Evolutionary conservation across 92 coral and sea anemone genomes (phyloP).

Genomic region (Nematostella vectensis): DNA sequence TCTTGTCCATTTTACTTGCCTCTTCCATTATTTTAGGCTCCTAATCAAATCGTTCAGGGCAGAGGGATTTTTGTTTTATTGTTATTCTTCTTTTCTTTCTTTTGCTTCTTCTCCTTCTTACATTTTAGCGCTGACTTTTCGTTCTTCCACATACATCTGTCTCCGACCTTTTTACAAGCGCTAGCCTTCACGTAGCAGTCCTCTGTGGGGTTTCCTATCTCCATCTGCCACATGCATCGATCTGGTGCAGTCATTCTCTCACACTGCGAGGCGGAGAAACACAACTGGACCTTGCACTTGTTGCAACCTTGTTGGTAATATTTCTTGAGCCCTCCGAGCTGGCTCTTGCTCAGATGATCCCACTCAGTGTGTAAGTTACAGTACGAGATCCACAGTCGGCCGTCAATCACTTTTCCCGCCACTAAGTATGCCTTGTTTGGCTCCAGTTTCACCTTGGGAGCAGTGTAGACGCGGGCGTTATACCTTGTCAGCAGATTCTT

Average conservation of each 20-base stretch:
- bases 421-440: slow-evolving; percentile 49
- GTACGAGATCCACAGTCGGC: slow-evolving; percentile 37
- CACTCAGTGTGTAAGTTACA: slow-evolving; percentile 46
- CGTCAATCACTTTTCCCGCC: slow-evolving; percentile 53
- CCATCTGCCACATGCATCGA: slow-evolving; percentile 20
- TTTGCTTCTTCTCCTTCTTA: slow-evolving; percentile 1
- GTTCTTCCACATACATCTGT: slow-evolving; percentile 19
- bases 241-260: not conserved
- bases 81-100: not conserved
- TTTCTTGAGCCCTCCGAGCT: slow-evolving; percentile 40
- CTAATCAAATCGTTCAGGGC: not conserved
- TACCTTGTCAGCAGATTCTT: slow-evolving; percentile 3
- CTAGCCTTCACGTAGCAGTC: slow-evolving; percentile 16
- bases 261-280: slow-evolving; percentile 29
- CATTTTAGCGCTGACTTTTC: slow-evolving; percentile 2
- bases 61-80: not conserved
- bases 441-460: slow-evolving; percentile 27
- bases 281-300: slow-evolving; percentile 35
- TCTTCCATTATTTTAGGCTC: not conserved
- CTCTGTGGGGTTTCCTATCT: slow-evolving; percentile 1
- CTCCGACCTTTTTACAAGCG: slow-evolving; percentile 13
- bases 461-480: slow-evolving; percentile 12
- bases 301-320: slow-evolving; percentile 46
- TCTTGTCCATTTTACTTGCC: not conserved
- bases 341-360: slow-evolving; percentile 33